Evolutionary conservation across 2,797 vertebrate genomes (phyloP).

Genomic region (Morus bassanus): DNA sequence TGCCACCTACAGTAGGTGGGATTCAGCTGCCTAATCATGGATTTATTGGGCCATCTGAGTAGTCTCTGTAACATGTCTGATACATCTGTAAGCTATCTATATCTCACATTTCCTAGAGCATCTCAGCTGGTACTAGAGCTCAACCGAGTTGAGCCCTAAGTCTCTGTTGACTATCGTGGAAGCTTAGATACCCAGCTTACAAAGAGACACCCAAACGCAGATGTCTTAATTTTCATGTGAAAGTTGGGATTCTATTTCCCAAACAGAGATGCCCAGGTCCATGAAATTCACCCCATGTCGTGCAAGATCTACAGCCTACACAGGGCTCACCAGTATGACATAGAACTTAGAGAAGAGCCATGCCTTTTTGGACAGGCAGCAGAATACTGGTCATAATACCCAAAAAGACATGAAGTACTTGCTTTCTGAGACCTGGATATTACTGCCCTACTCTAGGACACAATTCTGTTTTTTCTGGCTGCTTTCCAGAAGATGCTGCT

Average conservation of each 20-base stretch:
- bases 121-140: background rate
- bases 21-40: background rate
- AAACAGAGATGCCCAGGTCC: background rate
- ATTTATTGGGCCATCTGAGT: background rate
- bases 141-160: background rate
- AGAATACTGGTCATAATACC: background rate
- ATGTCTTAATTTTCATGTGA: background rate
- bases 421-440: background rate
- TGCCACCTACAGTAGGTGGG: background rate
- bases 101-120: background rate
- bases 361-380: background rate
- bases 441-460: background rate
- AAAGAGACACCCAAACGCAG: background rate
- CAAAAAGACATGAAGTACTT: background rate
- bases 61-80: background rate
- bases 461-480: background rate
- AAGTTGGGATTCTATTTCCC: background rate
- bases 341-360: background rate
- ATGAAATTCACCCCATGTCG: background rate
- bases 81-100: background rate
- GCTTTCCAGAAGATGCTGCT: background rate
- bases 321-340: fast-evolving
- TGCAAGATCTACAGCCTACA: background rate
- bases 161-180: fast-evolving
- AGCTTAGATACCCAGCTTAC: background rate